phyloP scores from a whole-genome alignment of 2,888 invertebrate genomes.

The Acanthacorydalis orientalis region DNA sequence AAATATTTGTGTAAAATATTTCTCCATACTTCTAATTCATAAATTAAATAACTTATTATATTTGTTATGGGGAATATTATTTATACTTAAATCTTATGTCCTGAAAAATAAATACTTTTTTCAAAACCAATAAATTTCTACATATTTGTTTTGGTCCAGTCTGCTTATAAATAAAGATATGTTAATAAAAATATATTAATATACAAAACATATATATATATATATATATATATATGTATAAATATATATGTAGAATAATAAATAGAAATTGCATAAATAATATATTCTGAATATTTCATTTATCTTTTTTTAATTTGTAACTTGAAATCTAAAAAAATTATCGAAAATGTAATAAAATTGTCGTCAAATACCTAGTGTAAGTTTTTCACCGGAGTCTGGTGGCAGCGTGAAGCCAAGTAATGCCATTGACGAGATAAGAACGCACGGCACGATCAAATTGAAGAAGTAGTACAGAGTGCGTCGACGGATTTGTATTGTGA shows the following conservation, averaged over 20 bases:
- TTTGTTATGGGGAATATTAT: no score
- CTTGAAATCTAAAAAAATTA: background rate
- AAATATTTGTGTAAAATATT: no score
- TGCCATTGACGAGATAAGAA: conserved; percentile 97
- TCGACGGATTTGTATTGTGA: conserved; percentile 89
- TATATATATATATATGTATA: background rate
- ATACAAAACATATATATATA: background rate
- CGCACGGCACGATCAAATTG: conserved; percentile 98
- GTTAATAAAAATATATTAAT: no score
- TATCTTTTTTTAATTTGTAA: background rate
- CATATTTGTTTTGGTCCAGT: no score
- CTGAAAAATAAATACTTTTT: no score
- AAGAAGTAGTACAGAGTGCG: conserved; percentile 97
- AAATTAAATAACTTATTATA: no score
- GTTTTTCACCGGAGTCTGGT: conserved; percentile 93
- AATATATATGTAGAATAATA: background rate
- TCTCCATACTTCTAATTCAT: no score
- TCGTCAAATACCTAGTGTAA: conserved; percentile 66
- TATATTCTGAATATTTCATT: background rate
- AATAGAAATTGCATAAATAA: background rate
- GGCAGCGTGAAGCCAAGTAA: conserved; percentile 95
- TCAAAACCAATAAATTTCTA: no score
- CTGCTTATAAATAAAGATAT: no score
- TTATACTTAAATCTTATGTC: no score
- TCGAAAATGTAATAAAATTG: background rate